A percentile compares a stretch with the other conserved stretches of the same genome.
Conservation (phyloP, 2,113 vertebrate genomes). For the Theristicus caerulescens region DNA sequence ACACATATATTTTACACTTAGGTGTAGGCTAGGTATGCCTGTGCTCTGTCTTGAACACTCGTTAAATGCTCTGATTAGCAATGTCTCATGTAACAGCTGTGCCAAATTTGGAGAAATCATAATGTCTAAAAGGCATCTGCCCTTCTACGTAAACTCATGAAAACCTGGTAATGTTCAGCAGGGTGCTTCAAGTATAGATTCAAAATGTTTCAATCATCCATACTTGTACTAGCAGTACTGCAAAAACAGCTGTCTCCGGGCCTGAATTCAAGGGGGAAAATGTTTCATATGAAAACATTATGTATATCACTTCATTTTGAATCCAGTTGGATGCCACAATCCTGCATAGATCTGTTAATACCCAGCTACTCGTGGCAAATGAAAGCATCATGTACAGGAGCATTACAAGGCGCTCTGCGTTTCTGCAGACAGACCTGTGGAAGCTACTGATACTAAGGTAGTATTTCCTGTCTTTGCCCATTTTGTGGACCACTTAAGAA, state of each 20-base stretch:
- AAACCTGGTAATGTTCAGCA: neutral
- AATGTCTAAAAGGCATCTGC: neutral
- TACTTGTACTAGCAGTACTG: neutral
- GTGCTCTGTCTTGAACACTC: neutral
- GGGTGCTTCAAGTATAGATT: neutral
- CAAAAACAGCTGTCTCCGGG: neutral
- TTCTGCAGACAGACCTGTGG: neutral
- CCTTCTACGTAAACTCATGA: neutral
- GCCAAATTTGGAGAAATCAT: neutral
- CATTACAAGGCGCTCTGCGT: neutral
- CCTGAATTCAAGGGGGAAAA: neutral
- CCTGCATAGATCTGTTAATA: neutral
- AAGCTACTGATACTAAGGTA: neutral
- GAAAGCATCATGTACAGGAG: neutral
- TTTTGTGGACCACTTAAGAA: neutral
- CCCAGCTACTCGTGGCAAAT: neutral
- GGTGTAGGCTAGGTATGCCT: neutral
- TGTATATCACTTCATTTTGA: neutral
- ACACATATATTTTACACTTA: neutral
- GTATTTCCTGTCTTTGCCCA: neutral
- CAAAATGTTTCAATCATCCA: neutral
- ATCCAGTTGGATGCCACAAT: neutral
- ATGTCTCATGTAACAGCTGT: neutral
- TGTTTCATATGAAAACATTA: neutral
- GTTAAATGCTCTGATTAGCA: neutral